Evolutionary conservation across 2,113 vertebrate species (phyloP), one percentile per base, ranked within the genome.

Genomic region (Oreochromis aureus): DNA sequence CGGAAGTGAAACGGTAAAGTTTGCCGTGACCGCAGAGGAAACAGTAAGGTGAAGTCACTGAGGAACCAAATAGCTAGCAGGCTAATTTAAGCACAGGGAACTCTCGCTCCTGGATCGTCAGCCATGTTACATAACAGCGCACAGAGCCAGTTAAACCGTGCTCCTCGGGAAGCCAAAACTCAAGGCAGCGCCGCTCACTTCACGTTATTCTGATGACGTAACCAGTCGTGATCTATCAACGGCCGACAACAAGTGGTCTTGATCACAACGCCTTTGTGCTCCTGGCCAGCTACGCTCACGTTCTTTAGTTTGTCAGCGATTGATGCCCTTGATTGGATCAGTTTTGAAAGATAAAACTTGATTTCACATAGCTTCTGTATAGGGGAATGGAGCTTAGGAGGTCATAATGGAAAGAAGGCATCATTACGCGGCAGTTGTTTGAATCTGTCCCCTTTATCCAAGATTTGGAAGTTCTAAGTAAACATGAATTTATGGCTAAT

Each of bases 1-100:
- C 87, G 86, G 84, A 93, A 93, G 87, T 89, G 83, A 84, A 85
- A 80, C 30, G 81, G 16, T 54, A 82, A 91, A 93, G 87, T 95
- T 94, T 90, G 24, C 44, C 16, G 24, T 4, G 36, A 24, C 69
- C 32, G 30, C 7, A 48, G 84, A 85, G 30, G 36, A 51, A 82
- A 5, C 5, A 12, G 2, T 39, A 9, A 36, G 34, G 39, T 71
- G 19, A 53, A 79, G 58, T 34, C 54, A 59, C 81, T 46, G 4
- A 6, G 16, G 7, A 7, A 30, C 53, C 11, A 34, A 48, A 19
- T n/a, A 66, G 69, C 79, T 32, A 54, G 34, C 16, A 51, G 27
- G 81, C 79, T 89, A 76, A 85, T 86, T 83, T 30, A 63, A 63
- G 48, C 30, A 7, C 16, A 51, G 78, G 51, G 66, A 78, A 27